Conservation (phyloP, 2,888 invertebrate species). For the Himalopsyche tibetana region DNA sequence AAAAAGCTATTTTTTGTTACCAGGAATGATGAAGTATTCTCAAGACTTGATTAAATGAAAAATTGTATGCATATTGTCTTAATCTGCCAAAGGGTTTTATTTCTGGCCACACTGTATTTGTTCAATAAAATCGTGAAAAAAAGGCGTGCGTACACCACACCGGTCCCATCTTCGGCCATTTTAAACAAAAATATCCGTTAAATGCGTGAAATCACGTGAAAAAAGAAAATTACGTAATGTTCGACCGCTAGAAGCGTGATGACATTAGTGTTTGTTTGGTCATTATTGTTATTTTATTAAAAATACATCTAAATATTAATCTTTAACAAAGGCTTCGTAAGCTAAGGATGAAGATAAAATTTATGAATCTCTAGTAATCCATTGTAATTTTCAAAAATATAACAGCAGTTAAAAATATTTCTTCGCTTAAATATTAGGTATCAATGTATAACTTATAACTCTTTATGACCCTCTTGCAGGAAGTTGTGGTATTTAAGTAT, state of each 20-base stretch:
- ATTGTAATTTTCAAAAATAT: too few relatives aligned
- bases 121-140: neutral
- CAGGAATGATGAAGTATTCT: too few relatives aligned
- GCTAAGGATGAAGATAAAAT: too few relatives aligned
- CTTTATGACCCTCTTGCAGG: neutral
- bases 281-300: neutral
- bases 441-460: neutral
- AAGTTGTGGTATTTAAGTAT: slow-evolving; percentile 24
- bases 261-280: neutral
- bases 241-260: slow-evolving; percentile 8
- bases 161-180: slow-evolving; percentile 55
- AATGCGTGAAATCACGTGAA: slow-evolving; percentile 54
- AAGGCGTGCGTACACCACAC: slow-evolving; percentile 29
- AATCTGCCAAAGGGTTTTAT: neutral
- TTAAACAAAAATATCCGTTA: slow-evolving; percentile 55
- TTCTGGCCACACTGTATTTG: slow-evolving; percentile 9
- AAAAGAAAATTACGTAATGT: slow-evolving; percentile 2
- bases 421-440: too few relatives aligned
- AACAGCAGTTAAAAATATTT: too few relatives aligned
- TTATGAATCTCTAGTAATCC: too few relatives aligned
- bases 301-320: neutral
- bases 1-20: too few relatives aligned
- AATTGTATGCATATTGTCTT: too few relatives aligned
- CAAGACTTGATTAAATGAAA: too few relatives aligned
- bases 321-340: neutral